Percentiles rank a stretch among this genome's conserved stretches.
phyloP scores from a whole-genome alignment of 1,140 invertebrate genomes.

The Arctopsyche grandis region DNA sequence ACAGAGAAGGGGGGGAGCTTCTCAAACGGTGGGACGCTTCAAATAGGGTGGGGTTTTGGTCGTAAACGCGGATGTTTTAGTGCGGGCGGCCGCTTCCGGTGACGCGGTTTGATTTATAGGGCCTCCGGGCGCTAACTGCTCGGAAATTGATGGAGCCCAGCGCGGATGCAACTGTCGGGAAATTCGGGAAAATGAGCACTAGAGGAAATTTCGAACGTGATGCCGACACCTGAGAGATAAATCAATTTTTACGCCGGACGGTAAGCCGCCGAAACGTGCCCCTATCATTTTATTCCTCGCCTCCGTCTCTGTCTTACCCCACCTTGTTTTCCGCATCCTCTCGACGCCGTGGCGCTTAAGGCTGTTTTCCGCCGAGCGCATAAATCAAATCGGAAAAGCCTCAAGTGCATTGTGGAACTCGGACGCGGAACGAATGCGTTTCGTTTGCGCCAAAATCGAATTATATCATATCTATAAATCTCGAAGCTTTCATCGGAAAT shows the following conservation, averaged over 20 bases:
- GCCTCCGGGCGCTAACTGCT: slow-evolving; percentile 8
- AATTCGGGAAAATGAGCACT: slow-evolving; percentile 11
- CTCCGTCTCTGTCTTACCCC: background rate
- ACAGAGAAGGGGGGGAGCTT: no score
- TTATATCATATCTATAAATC: no score
- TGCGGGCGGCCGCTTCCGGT: slow-evolving; percentile 21
- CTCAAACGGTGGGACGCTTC: no score
- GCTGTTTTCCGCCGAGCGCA: background rate
- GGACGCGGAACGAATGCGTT: no score
- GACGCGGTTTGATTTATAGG: slow-evolving; percentile 27
- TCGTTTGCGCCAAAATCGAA: no score
- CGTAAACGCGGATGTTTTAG: slow-evolving; percentile 37
- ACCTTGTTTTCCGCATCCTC: background rate
- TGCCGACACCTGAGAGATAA: slow-evolving; percentile 5
- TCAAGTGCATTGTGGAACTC: background rate
- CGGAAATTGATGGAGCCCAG: slow-evolving; percentile 27
- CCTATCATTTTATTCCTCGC: background rate
- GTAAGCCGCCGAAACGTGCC: slow-evolving; percentile 4
- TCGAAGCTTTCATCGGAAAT: no score
- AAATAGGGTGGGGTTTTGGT: background rate
- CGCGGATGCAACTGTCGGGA: slow-evolving; percentile 38
- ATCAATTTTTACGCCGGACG: slow-evolving; percentile 31
- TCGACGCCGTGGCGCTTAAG: background rate
- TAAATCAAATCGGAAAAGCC: background rate
- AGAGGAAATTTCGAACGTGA: slow-evolving; percentile 26